Base-by-base conservation (phyloP, 2,113 vertebrate genomes). In the Chamaetylas fuelleborni region DNA sequence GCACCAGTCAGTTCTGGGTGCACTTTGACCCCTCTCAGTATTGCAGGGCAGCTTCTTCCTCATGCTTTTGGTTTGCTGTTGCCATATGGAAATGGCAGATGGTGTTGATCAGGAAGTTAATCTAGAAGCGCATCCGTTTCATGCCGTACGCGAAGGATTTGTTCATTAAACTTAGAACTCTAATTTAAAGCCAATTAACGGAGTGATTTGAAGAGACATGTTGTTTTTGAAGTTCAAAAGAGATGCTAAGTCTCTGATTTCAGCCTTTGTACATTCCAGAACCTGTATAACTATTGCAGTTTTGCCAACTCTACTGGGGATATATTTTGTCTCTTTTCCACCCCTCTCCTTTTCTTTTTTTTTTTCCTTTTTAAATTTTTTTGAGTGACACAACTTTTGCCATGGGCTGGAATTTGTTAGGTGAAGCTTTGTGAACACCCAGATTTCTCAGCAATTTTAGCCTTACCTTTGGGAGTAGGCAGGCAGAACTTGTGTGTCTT, bases 161-260 rank as follows among this genome's bases (percentile, higher is more conserved):
- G 86, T 96, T 96, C 96, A 93, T 96, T 97, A 95, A 94, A 95
- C 89, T 93, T 93, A 95, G 89, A 95, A 95, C 89, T 96, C 96
- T 95, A 94, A 95, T 97, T 97, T 95, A 96, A 96, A 97, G 94
- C 89, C 91, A 95, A 97, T 96, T 95, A 96, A 95, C 53, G 1
- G 69, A 91, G 89, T 92, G 95, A 96, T 97, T 96, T 97, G 96
- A 96, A 96, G 96, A 95, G 96, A 96, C 96, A 94, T 97, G 95
- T 94, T 96, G 93, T 71, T 95, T 93, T 95, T 96, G 92, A 97
- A 96, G 96, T 97, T 96, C 96, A 97, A 97, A 97, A 91, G 96
- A 91, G 93, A 96, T 91, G 88, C 38, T 81, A 86, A 97, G 94
- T 93, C 96, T 97, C 96, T 96, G 96, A 97, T 96, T 97, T 93